Conservation (phyloP, 1,140 invertebrate genomes). For the Neotoxoptera formosana region DNA sequence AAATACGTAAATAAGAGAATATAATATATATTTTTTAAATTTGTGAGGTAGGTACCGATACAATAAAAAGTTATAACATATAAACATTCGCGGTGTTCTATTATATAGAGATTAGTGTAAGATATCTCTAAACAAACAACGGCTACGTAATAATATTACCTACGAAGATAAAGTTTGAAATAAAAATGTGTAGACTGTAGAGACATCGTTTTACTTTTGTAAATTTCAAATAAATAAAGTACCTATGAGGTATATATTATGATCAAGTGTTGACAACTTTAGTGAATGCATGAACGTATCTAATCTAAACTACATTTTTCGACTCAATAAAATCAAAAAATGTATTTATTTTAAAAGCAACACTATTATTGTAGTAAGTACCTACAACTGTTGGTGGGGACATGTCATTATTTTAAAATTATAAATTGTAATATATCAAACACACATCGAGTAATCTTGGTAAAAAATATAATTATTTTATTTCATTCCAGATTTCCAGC, state of each 20-base stretch:
- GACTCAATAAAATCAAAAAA: background rate
- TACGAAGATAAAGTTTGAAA: background rate
- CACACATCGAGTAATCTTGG: background rate
- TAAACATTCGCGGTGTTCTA: background rate
- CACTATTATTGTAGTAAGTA: background rate
- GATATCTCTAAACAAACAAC: background rate
- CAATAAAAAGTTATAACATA: background rate
- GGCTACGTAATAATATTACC: background rate
- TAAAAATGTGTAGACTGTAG: too few relatives aligned
- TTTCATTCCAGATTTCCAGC: background rate
- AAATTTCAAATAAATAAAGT: background rate
- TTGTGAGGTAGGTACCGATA: background rate
- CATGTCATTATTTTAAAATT: background rate
- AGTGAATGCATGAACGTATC: background rate
- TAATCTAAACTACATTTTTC: background rate
- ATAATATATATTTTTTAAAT: background rate
- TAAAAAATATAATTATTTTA: background rate
- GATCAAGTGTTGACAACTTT: background rate
- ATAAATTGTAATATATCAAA: background rate
- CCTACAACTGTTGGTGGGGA: too few relatives aligned
- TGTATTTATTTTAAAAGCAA: background rate
- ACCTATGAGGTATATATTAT: background rate
- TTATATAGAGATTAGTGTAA: background rate
- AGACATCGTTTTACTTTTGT: background rate
- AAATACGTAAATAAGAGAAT: background rate